Evolutionary conservation across 2,113 vertebrate genomes (phyloP), one percentile per base, ranked within the genome.

Genomic region (Odontesthes bonariensis): DNA sequence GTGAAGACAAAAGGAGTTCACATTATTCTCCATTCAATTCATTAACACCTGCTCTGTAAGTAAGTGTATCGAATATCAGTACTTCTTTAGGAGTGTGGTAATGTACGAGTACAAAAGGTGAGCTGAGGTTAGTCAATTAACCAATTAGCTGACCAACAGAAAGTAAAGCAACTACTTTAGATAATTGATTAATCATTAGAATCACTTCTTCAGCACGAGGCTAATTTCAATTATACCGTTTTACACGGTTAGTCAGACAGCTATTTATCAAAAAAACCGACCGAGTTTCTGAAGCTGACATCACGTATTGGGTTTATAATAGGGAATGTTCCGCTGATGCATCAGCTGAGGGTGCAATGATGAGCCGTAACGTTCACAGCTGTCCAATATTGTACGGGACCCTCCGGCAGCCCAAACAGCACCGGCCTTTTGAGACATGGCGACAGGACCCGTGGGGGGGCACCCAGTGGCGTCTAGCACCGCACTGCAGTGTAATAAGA

Each of bases 131-230:
- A 51, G 53, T 57, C 53, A 20, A 51, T 70, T 57, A 53, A 65
- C 42, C 54, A 44, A 71, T 71, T 46, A 65, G 59, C 44, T 64
- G 67, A 71, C 32, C 44, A 51, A 44, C 44, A 57, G 32, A 57
- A 33, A 49, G 27, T 56, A 27, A 63, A 33, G 35, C 32, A 58
- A 49, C n/a, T 17, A 2, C 44, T 78, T 69, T 44, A 17, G 59
- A 55, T 42, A 68, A 27, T 10, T 33, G 63, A 61, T 31, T 35
- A 75, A 31, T 57, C 16, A 19, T 33, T 38, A 49, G 20, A 63
- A 38, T 49, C 53, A 12, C 17, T 49, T 57, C 17, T 31, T 40
- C 10, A 16, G 22, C 1, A 12, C 22, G 51, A 69, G 22, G 17
- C 31, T 22, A 53, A 69, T n/a, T 69, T 38, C n/a, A 55, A 23